These are phyloP conservation scores for Pristionchus exspectatus DNA, from an alignment of 2,888 invertebrate species.

Conservation along the genomic window DNA sequence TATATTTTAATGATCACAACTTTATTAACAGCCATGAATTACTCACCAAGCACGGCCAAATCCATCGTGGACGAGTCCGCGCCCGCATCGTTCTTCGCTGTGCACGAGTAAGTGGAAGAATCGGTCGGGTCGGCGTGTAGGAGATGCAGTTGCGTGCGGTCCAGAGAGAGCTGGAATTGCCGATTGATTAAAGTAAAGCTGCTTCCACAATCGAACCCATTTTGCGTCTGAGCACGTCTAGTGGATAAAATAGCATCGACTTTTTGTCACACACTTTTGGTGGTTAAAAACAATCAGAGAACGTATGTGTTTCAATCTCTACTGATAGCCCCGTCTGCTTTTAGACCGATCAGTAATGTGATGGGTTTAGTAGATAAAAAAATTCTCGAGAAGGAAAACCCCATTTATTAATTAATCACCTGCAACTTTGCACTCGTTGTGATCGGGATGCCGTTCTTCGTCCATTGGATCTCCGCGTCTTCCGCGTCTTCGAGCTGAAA, in stretches of 20 bases:
- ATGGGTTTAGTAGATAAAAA: too few species aligned
- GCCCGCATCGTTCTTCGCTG: constrained; percentile 85
- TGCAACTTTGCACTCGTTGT: constrained; percentile 62
- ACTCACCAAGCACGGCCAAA: constrained; percentile 80
- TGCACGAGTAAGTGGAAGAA: constrained; percentile 83
- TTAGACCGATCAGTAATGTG: too few species aligned
- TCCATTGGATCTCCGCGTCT: constrained; percentile 68
- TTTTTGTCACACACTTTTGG: too few species aligned
- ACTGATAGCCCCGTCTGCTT: too few species aligned
- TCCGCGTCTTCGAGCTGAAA: constrained; percentile 49
- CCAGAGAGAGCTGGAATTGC: constrained; percentile 66
- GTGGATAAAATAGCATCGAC: too few species aligned
- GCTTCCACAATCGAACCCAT: too few species aligned
- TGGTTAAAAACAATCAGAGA: too few species aligned
- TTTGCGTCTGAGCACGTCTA: too few species aligned
- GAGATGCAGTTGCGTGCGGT: constrained; percentile 71
- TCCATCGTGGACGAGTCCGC: constrained; percentile 82
- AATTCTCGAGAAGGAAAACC: too few species aligned
- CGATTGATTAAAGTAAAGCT: too few species aligned
- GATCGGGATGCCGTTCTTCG: constrained; percentile 68
- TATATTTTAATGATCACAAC: too few species aligned
- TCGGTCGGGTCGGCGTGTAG: constrained; percentile 80
- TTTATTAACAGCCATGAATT: background rate
- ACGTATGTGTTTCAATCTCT: too few species aligned
- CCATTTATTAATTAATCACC: background rate